Evolutionary conservation across 2,888 invertebrate genomes (phyloP).

Genomic region (Drosophila nigricruria): DNA sequence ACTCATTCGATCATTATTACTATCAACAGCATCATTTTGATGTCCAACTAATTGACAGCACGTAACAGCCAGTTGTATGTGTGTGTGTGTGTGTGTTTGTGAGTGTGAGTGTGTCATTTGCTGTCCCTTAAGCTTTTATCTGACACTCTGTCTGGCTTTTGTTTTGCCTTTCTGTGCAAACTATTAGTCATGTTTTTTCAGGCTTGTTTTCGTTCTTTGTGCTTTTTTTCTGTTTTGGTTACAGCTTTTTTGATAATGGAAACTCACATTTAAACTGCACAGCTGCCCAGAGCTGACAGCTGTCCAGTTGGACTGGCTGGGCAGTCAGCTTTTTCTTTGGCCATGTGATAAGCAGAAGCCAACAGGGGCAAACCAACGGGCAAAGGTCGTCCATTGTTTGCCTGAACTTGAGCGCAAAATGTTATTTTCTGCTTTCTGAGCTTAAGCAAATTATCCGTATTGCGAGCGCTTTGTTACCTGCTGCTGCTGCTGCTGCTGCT

Average conservation of each 20-base stretch:
- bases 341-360: slow-evolving; percentile 57
- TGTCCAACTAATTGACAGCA: slow-evolving; percentile 68
- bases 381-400: slow-evolving; percentile 65
- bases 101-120: slow-evolving; percentile 35
- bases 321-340: slow-evolving; percentile 41
- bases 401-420: slow-evolving; percentile 73
- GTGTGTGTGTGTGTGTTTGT: background rate
- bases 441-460: slow-evolving; percentile 76
- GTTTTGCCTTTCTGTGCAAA: slow-evolving; percentile 63
- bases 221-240: slow-evolving; percentile 13
- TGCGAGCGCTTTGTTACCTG: slow-evolving; percentile 41
- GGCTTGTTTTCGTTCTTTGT: slow-evolving; percentile 24
- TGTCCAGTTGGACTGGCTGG: slow-evolving; percentile 36
- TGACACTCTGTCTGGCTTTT: slow-evolving; percentile 69
- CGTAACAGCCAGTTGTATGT: slow-evolving; percentile 44
- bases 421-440: slow-evolving; percentile 77
- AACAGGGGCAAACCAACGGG: slow-evolving; percentile 22
- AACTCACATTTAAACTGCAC: slow-evolving; percentile 61
- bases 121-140: slow-evolving; percentile 66
- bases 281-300: slow-evolving; percentile 57
- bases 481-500: slow-evolving; percentile 25
- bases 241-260: slow-evolving; percentile 33
- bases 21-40: slow-evolving; percentile 33
- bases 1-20: slow-evolving; percentile 48
- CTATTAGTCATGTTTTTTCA: slow-evolving; percentile 73